phyloP scores from a whole-genome alignment of 2,113 vertebrate genomes.

The Lathamus discolor region DNA sequence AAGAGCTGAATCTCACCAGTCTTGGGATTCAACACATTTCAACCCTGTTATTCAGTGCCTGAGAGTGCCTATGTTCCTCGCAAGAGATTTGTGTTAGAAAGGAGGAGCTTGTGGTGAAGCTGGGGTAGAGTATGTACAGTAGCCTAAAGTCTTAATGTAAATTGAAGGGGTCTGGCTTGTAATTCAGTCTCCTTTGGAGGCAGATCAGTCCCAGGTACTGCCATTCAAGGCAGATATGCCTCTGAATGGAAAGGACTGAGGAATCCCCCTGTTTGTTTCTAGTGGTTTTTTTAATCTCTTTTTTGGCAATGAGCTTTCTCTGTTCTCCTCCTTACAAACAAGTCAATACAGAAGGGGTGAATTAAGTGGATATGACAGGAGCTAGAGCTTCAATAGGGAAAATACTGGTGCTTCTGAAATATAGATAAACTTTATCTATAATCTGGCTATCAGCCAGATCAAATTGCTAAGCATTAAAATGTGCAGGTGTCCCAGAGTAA shows the following conservation, averaged over 20 bases:
- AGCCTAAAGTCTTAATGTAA: neutral
- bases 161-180: neutral
- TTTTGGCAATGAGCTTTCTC: conserved; percentile 17
- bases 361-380: neutral
- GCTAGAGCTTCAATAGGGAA: neutral
- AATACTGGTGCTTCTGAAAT: neutral
- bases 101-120: neutral
- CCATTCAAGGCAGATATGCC: conserved; percentile 36
- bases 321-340: neutral
- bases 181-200: neutral
- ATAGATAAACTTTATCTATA: neutral
- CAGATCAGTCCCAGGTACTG: conserved; percentile 4
- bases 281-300: neutral
- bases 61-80: neutral
- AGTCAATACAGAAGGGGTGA: neutral
- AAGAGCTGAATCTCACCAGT: neutral
- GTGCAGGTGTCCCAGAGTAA: neutral
- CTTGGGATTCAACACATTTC: conserved; percentile 2
- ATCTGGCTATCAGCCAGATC: neutral
- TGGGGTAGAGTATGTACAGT: neutral
- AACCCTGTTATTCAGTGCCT: neutral
- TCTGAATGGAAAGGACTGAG: conserved; percentile 21
- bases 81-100: conserved; percentile 16
- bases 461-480: neutral
- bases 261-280: neutral